Percentiles rank a stretch among this genome's conserved stretches.
Evolutionary conservation across 92 coral and sea anemone genomes (phyloP).

Genomic region (Siderastrea siderea): DNA sequence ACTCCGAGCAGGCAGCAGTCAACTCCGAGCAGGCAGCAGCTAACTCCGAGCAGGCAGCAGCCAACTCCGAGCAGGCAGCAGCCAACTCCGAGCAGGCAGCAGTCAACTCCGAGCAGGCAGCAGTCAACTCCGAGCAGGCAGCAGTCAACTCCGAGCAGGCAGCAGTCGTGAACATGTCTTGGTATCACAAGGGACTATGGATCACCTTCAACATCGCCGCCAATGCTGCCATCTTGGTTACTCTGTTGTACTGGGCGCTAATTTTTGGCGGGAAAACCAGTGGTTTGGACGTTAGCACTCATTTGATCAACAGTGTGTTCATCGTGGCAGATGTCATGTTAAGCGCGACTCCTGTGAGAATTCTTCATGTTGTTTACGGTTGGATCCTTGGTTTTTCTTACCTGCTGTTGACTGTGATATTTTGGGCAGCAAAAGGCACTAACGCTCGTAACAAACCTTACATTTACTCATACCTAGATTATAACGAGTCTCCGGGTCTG

Average conservation of each 20-base stretch:
- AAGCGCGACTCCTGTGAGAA: slow-evolving; percentile 73
- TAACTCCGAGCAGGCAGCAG: too few relatives aligned
- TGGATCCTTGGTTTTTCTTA: slow-evolving; percentile 59
- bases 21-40: slow-evolving; percentile 9
- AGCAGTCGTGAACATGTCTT: slow-evolving; percentile 28
- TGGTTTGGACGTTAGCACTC: slow-evolving; percentile 80
- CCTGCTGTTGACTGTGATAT: slow-evolving; percentile 78
- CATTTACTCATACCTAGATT: slow-evolving; percentile 80
- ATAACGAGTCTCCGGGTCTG: slow-evolving; percentile 65
- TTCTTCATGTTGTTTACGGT: slow-evolving; percentile 82
- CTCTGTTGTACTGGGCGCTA: slow-evolving; percentile 84
- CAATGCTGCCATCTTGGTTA: slow-evolving; percentile 62
- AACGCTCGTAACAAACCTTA: slow-evolving; percentile 70
- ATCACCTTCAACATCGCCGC: slow-evolving; percentile 75
- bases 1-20: background rate
- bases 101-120: background rate
- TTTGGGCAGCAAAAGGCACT: slow-evolving; percentile 89
- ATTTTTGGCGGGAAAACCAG: slow-evolving; percentile 45
- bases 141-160: background rate
- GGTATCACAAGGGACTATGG: slow-evolving; percentile 94
- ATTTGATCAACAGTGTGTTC: slow-evolving; percentile 78
- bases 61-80: slow-evolving; percentile 1
- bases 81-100: slow-evolving; percentile 9
- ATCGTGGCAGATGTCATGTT: slow-evolving; percentile 73
- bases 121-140: background rate